These are phyloP conservation scores for Eleginops maclovinus DNA, from an alignment of 2,113 vertebrate species.

Conservation along the genomic window DNA sequence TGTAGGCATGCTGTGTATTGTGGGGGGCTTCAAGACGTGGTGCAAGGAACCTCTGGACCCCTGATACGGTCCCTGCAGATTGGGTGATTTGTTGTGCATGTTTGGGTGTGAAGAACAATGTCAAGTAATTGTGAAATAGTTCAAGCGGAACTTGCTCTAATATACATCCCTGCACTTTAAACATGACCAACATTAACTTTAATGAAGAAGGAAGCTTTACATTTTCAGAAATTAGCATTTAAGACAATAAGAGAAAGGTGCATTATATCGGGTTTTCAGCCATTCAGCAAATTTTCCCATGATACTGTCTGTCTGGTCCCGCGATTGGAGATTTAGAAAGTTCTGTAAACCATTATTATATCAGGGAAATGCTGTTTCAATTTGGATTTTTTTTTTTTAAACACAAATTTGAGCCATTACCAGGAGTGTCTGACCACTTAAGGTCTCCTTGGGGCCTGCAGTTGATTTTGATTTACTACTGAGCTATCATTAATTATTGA, in stretches of 20 bases:
- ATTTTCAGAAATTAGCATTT: not conserved
- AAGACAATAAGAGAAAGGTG: not conserved
- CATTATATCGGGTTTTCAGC: not conserved
- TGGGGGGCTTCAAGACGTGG: conserved; percentile 20
- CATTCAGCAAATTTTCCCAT: too few relatives aligned
- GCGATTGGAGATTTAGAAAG: too few relatives aligned
- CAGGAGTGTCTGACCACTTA: too few relatives aligned
- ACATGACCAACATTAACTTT: not conserved
- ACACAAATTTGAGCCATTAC: too few relatives aligned
- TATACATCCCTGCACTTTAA: not conserved
- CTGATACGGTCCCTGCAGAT: conserved; percentile 23
- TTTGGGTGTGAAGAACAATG: conserved; percentile 35
- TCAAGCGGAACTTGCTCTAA: conserved; percentile 26
- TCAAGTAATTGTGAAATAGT: conserved; percentile 22
- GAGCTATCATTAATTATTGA: conserved; percentile 26
- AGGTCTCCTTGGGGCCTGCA: not conserved
- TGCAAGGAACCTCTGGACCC: conserved; percentile 18
- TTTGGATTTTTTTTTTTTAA: too few relatives aligned
- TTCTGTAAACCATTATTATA: too few relatives aligned
- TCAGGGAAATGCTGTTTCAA: too few relatives aligned
- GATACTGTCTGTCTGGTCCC: too few relatives aligned
- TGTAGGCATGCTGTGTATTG: conserved; percentile 56
- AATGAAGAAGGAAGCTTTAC: not conserved
- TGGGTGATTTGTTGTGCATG: conserved; percentile 22
- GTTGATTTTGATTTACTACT: conserved; percentile 15